Conservation (phyloP, 2,113 vertebrate genomes). For the Corapipo altera region DNA sequence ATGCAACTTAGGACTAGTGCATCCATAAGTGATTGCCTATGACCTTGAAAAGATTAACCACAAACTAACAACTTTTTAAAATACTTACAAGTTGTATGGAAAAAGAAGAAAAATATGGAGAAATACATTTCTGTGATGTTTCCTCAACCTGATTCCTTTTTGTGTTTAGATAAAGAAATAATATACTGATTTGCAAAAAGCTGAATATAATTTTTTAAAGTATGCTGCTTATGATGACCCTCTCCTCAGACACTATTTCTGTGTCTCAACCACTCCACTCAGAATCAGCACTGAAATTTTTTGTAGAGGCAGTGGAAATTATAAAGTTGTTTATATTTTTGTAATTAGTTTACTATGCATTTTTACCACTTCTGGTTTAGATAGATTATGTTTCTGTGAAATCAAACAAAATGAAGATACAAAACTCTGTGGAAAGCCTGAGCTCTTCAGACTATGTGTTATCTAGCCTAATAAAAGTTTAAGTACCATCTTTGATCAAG, state of each 20-base stretch:
- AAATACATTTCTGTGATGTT: neutral
- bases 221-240: neutral
- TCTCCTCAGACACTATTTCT: conserved; percentile 15
- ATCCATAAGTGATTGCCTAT: neutral
- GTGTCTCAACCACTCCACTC: neutral
- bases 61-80: neutral
- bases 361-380: neutral
- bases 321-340: neutral
- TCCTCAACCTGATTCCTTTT: neutral
- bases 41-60: neutral
- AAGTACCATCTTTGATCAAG: neutral
- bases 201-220: conserved; percentile 15
- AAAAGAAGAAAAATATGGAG: neutral
- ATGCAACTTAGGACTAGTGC: neutral
- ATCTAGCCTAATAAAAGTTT: neutral
- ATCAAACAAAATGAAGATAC: conserved; percentile 10
- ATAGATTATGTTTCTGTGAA: neutral
- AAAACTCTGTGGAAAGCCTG: neutral
- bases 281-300: neutral
- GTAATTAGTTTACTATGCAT: neutral
- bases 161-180: neutral
- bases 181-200: neutral
- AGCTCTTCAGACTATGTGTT: neutral
- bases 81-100: neutral
- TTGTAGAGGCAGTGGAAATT: neutral